A percentile compares a stretch with the other conserved stretches of the same genome.
Evolutionary conservation across 2,113 vertebrate species (phyloP).

Genomic region (Chauna torquata): DNA sequence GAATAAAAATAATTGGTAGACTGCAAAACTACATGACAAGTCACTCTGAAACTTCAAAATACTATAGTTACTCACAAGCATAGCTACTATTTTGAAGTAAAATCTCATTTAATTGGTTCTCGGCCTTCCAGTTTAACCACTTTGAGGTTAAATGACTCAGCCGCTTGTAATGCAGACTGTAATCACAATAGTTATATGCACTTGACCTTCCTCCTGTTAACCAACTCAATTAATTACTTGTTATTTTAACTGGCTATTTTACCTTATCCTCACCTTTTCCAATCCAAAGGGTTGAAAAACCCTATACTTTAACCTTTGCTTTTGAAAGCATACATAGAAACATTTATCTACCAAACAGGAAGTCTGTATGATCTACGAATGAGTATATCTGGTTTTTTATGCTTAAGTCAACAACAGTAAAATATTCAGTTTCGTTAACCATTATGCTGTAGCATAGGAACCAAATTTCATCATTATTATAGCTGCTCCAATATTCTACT

Average conservation of each 20-base stretch:
- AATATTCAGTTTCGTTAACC: background rate
- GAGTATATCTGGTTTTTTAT: background rate
- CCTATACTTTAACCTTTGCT: slow-evolving; percentile 68
- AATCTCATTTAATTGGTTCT: slow-evolving; percentile 80
- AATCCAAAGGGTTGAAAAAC: slow-evolving; percentile 52
- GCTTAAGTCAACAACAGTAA: slow-evolving; percentile 17
- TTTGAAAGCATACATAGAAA: slow-evolving; percentile 14
- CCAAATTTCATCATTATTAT: background rate
- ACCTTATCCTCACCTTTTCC: slow-evolving; percentile 64
- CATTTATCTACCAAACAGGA: slow-evolving; percentile 25
- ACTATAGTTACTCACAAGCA: slow-evolving; percentile 66
- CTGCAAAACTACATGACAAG: slow-evolving; percentile 26
- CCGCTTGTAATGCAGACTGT: slow-evolving; percentile 71
- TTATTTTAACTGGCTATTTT: slow-evolving; percentile 67
- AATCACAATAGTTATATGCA: slow-evolving; percentile 50
- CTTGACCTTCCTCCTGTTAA: slow-evolving; percentile 77
- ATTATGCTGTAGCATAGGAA: background rate
- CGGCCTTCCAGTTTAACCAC: slow-evolving; percentile 68
- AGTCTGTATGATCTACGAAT: slow-evolving; percentile 17
- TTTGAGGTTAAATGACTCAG: slow-evolving; percentile 64
- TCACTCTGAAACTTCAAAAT: background rate
- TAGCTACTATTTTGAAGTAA: slow-evolving; percentile 76
- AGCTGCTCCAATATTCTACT: background rate
- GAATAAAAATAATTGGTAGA: slow-evolving; percentile 1
- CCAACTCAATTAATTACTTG: slow-evolving; percentile 81